Evolutionary conservation across 2,113 vertebrate species (phyloP).

Genomic region (Synodontis membranacea): DNA sequence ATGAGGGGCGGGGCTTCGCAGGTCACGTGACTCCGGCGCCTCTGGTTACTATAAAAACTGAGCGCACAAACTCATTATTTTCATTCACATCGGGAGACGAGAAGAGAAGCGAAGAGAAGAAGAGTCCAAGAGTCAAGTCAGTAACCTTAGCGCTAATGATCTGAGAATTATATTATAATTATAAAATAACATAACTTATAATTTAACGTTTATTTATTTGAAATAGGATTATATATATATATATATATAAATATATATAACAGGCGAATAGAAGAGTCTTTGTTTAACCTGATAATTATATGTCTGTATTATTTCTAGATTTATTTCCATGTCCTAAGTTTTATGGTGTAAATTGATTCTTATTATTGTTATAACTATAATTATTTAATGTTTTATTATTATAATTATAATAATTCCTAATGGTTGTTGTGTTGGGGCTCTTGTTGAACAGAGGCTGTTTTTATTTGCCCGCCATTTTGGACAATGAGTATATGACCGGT

Average conservation of each 20-base stretch:
- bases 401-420: too few species aligned
- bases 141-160: accelerated
- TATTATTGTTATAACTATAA: not conserved
- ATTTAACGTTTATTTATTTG: not conserved
- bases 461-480: constrained; percentile 57
- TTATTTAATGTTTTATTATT: too few species aligned
- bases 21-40: constrained; percentile 16
- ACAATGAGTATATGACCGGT: constrained; percentile 40
- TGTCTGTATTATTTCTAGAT: not conserved
- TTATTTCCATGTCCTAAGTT: not conserved
- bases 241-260: too few species aligned
- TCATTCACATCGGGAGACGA: constrained; percentile 22
- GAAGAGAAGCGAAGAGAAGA: too few species aligned
- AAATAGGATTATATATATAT: too few species aligned
- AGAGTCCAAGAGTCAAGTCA: not conserved
- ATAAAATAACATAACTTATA: not conserved
- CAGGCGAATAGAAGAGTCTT: not conserved
- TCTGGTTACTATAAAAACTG: constrained; percentile 38
- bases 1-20: not conserved
- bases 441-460: too few species aligned
- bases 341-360: too few species aligned
- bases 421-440: too few species aligned
- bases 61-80: not conserved
- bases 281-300: not conserved
- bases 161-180: too few species aligned